These are phyloP conservation scores for Odocoileus hemionus DNA, from an alignment of 2,113 vertebrate species.

Conservation along the genomic window DNA sequence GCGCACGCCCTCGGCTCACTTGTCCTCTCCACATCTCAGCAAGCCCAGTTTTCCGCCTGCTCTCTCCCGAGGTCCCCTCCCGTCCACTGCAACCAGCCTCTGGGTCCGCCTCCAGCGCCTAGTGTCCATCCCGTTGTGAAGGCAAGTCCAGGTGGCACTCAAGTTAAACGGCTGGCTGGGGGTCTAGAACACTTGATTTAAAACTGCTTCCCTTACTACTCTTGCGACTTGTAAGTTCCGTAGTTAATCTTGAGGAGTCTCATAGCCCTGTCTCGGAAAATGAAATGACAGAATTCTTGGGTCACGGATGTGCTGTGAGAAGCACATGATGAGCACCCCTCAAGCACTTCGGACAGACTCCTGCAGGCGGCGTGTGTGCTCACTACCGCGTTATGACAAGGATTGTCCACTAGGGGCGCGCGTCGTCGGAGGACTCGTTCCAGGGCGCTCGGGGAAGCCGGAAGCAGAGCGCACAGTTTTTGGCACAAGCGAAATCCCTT, in stretches of 20 bases:
- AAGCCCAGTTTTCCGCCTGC: neutral
- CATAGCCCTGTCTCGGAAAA: neutral
- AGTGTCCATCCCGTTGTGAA: fast-evolving
- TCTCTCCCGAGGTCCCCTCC: neutral
- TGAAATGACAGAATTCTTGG: too few relatives aligned
- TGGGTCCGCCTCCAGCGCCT: too few relatives aligned
- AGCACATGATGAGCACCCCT: neutral
- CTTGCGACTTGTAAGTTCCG: neutral
- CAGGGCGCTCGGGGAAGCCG: too few relatives aligned
- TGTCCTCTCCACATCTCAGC: fast-evolving
- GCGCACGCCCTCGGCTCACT: fast-evolving
- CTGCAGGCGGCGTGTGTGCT: fast-evolving
- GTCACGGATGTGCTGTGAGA: neutral
- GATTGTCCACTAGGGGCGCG: fast-evolving
- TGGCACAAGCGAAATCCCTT: neutral
- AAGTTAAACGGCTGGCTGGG: neutral
- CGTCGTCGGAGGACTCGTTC: neutral
- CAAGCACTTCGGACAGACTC: fast-evolving
- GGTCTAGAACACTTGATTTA: neutral
- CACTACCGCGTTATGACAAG: fast-evolving
- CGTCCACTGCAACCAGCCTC: fast-evolving
- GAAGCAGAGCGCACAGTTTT: neutral
- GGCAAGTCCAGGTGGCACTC: fast-evolving
- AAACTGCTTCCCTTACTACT: too few relatives aligned
- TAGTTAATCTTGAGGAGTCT: neutral